A percentile compares a stretch with the other conserved stretches of the same genome.
Conservation (phyloP, 2,113 vertebrate species). For the Pelecanus crispus region DNA sequence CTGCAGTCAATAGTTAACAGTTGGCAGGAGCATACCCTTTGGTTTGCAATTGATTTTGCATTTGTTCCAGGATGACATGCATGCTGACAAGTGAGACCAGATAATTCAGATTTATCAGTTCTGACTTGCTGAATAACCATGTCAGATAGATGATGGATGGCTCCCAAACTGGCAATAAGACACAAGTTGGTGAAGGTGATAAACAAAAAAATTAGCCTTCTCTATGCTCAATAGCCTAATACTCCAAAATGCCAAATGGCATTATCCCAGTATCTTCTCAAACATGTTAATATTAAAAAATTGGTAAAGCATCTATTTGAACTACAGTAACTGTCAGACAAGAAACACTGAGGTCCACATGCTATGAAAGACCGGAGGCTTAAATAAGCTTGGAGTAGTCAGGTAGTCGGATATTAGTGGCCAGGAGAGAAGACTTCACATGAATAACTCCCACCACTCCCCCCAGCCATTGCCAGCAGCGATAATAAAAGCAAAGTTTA, state of each 20-base stretch:
- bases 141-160: constrained; percentile 5
- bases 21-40: constrained; percentile 38
- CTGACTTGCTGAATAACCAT: constrained; percentile 53
- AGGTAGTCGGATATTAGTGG: not conserved
- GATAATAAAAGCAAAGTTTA: not conserved
- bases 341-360: not conserved
- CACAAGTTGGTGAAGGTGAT: not conserved
- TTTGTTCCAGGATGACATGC: constrained; percentile 50
- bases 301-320: not conserved
- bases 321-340: not conserved
- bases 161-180: not conserved
- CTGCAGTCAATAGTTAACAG: constrained; percentile 2
- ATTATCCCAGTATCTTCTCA: not conserved
- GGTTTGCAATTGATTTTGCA: constrained; percentile 60
- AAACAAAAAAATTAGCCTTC: not conserved
- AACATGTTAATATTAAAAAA: not conserved
- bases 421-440: not conserved
- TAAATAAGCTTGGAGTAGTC: not conserved
- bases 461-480: not conserved
- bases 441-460: not conserved
- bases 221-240: not conserved
- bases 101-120: constrained; percentile 55
- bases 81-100: constrained; percentile 39
- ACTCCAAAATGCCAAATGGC: not conserved
- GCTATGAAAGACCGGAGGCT: not conserved